Evolutionary conservation across 2,113 vertebrate species (phyloP).

Genomic region (Micronycteris hirsuta): DNA sequence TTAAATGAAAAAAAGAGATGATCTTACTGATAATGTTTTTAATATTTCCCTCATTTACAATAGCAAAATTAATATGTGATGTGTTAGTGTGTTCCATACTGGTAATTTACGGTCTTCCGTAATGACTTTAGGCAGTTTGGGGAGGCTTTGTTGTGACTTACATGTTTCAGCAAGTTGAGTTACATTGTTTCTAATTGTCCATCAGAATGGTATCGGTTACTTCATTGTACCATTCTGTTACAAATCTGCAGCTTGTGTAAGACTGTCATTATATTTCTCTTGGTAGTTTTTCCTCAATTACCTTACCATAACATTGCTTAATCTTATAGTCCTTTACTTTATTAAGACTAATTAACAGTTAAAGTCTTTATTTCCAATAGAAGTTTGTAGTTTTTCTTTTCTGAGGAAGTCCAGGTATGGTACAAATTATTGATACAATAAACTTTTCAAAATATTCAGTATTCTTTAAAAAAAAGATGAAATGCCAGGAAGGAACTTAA

Average conservation of each 20-base stretch:
- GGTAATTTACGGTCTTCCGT: not conserved
- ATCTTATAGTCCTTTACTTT: not conserved
- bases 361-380: not conserved
- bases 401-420: not conserved
- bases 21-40: not conserved
- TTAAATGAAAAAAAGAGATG: not conserved
- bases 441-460: not conserved
- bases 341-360: not conserved
- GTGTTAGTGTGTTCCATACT: not conserved
- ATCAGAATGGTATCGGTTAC: not conserved
- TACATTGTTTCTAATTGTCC: not conserved
- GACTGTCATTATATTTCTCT: not conserved
- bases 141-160: not conserved
- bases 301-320: not conserved
- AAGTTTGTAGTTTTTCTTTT: not conserved
- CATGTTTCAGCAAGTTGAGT: not conserved
- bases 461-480: not conserved
- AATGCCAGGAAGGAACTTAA: not conserved
- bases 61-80: not conserved
- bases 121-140: not conserved
- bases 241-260: not conserved
- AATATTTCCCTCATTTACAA: not conserved
- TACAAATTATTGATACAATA: conserved; percentile 20
- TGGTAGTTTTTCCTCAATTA: not conserved
- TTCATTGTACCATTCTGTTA: not conserved